Conservation (phyloP, 1,140 invertebrate genomes). For the Drosophila murphyi region DNA sequence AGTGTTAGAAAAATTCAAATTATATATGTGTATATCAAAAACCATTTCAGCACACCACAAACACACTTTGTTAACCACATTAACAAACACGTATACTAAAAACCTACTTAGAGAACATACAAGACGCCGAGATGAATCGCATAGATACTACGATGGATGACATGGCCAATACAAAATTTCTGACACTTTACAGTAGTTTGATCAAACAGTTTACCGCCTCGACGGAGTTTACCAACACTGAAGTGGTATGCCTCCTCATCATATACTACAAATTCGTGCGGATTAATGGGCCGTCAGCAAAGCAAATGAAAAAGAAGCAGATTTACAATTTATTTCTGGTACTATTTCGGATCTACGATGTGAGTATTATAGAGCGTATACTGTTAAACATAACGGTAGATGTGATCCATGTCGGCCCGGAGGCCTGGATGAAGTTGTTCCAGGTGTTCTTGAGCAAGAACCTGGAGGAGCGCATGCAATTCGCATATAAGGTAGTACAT, state of each 20-base stretch:
- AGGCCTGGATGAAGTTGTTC: conserved; percentile 73
- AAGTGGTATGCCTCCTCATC: conserved; percentile 67
- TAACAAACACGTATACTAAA: not conserved
- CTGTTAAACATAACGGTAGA: conserved; percentile 70
- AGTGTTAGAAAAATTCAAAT: not conserved
- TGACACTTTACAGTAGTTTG: conserved; percentile 54
- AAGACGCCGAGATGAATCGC: conserved; percentile 64
- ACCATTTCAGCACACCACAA: not conserved
- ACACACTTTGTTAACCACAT: not conserved
- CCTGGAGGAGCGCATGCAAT: conserved; percentile 58
- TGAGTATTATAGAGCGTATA: conserved; percentile 72
- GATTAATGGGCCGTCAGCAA: conserved; percentile 59
- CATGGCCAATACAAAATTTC: conserved; percentile 77
- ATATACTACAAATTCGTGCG: conserved; percentile 79
- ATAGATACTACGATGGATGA: conserved; percentile 75
- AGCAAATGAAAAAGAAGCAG: conserved; percentile 71
- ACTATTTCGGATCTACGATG: conserved; percentile 67
- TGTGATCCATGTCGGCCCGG: conserved; percentile 55
- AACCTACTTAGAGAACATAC: not conserved
- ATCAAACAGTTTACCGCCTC: conserved; percentile 49
- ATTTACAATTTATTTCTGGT: conserved; percentile 72
- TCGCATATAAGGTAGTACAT: conserved; percentile 60
- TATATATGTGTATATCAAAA: not conserved
- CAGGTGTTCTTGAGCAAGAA: conserved; percentile 65
- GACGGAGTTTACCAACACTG: conserved; percentile 57